Evolutionary conservation across 1,140 invertebrate species (phyloP), one percentile per base, ranked within the genome.

Genomic region (Pteromalus puparum): DNA sequence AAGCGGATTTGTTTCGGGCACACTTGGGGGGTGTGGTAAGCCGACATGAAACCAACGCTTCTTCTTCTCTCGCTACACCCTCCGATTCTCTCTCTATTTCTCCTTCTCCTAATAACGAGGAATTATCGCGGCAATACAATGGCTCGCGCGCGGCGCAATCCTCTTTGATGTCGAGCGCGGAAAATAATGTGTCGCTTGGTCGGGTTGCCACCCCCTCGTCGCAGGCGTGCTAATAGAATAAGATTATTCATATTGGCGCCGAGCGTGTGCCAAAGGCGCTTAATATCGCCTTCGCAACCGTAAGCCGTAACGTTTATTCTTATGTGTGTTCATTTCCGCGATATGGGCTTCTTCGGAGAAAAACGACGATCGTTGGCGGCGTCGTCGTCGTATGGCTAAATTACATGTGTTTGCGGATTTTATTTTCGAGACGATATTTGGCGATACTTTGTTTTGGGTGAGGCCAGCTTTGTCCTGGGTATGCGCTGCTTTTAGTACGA

Each of bases 121-220:
- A 93, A 93, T 93, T 93, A 93, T 92, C 91, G 88, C 88, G 77
- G 88, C 88, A 89, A 92, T 91, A 93, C 92, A 92, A 93, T 92
- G 87, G 87, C 65, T 72, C 82, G 53, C 82, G 72, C 82, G 85
- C 87, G 86, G 89, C 83, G 88, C 88, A 91, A 92, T 93, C 91
- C 90, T 90, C 92, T 93, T 93, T 93, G 92, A 92, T 92, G 91
- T 93, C 88, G 89, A 88, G 87, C 87, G 87, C 87, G 88, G 90
- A 93, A 92, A 92, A 92, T 93, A 93, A 92, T 91, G 88, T 87
- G 26, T 77, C 68, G 68, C 75, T 34, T 74, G n/a, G 73, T 24
- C 26, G 53, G 21, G 18, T 6, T n/a, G 4, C 53, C 21, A 5
- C 53, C 21, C 9, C 28, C 48, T 7, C 87, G 24, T 77, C 28